phyloP scores from a whole-genome alignment of 2,888 invertebrate genomes.

The Chorisops tibialis region DNA sequence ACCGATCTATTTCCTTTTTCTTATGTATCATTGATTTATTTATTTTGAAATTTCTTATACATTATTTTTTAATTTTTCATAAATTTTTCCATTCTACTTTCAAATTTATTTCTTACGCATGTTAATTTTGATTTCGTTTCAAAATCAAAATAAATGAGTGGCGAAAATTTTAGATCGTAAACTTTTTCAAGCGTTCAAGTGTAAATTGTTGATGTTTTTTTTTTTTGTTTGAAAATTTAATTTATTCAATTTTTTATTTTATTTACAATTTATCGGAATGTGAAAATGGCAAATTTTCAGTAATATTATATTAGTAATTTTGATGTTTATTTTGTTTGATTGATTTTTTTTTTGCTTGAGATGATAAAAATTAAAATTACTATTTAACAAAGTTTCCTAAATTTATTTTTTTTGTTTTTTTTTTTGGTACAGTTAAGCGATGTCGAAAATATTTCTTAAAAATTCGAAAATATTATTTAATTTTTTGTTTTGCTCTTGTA shows the following conservation, averaged over 20 bases:
- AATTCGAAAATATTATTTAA: conserved; percentile 35
- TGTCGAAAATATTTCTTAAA: no score
- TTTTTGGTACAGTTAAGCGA: no score
- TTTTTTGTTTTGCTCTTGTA: conserved; percentile 30
- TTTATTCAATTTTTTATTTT: no score
- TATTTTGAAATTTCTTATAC: neutral
- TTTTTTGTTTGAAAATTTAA: no score
- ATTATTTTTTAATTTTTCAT: neutral
- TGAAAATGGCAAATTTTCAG: neutral
- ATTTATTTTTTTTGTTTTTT: no score
- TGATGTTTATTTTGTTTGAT: conserved; percentile 16
- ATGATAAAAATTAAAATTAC: no score
- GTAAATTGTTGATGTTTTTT: no score
- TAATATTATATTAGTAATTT: neutral
- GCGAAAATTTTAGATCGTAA: neutral
- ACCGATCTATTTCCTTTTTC: conserved; percentile 3
- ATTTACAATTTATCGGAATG: no score
- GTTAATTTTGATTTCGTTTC: neutral
- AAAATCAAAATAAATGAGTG: neutral
- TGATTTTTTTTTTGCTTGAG: conserved; percentile 26
- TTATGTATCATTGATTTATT: neutral
- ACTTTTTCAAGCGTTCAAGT: no score
- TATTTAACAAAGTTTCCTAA: no score
- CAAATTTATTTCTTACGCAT: neutral
- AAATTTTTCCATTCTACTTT: neutral